Percentiles rank a stretch among this genome's conserved stretches.
Conservation (phyloP, 2,113 vertebrate genomes). For the Lampris incognitus region DNA sequence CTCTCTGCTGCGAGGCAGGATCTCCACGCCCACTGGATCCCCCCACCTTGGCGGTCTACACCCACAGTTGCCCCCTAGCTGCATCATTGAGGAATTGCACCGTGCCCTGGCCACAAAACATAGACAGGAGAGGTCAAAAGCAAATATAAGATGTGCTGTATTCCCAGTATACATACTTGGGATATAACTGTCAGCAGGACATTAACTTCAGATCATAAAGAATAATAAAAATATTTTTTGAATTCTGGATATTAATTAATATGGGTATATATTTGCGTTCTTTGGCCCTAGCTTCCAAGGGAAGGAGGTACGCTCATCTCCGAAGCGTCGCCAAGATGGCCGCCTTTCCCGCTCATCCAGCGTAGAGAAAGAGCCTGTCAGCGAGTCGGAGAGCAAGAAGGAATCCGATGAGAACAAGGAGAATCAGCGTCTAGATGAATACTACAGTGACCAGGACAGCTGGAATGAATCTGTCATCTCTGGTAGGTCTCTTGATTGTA, state of each 20-base stretch:
- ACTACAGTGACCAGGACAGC: constrained; percentile 89
- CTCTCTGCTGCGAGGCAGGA: constrained; percentile 83
- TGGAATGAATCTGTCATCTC: constrained; percentile 95
- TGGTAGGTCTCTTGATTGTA: constrained; percentile 79
- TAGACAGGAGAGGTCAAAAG: constrained; percentile 91
- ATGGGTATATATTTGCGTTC: constrained; percentile 5
- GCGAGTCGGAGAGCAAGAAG: constrained; percentile 83
- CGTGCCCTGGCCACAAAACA: constrained; percentile 94
- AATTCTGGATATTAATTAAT: constrained; percentile 9
- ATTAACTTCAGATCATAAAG: neutral
- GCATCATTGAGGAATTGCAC: constrained; percentile 97
- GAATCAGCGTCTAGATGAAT: constrained; percentile 89
- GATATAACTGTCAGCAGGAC: too few species aligned
- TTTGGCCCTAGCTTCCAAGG: constrained; percentile 85
- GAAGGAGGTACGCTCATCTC: constrained; percentile 89
- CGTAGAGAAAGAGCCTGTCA: constrained; percentile 80
- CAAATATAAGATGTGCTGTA: neutral
- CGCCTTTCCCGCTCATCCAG: constrained; percentile 88
- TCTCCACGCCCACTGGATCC: constrained; percentile 90
- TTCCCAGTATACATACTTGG: neutral
- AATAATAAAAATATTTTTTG: neutral
- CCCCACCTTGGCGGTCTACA: constrained; percentile 89
- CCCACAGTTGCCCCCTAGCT: constrained; percentile 91
- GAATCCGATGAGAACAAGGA: constrained; percentile 96
- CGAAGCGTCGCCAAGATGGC: constrained; percentile 87